These are phyloP conservation scores for Phyllostomus hastatus DNA, from an alignment of 2,113 vertebrate species.

Conservation along the genomic window DNA sequence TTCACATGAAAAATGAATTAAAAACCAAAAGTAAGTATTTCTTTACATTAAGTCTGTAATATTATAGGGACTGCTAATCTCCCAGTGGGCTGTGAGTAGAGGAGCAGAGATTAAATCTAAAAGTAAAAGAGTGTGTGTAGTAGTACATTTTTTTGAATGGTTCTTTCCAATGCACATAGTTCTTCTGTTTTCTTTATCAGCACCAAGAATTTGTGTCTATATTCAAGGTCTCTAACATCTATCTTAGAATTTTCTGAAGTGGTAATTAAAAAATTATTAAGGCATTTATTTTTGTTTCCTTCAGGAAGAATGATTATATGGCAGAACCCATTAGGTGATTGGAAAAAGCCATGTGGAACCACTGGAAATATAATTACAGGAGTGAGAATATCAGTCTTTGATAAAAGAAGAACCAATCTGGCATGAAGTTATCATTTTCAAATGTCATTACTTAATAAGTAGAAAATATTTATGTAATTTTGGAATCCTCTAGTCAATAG, in stretches of 20 bases:
- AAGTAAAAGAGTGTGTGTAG: not conserved
- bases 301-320: not conserved
- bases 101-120: constrained; percentile 16
- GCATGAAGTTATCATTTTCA: not conserved
- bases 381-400: not conserved
- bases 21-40: not conserved
- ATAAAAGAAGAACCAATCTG: not conserved
- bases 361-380: not conserved
- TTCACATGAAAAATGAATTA: not conserved
- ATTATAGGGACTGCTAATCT: not conserved
- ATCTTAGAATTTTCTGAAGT: not conserved
- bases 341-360: not conserved
- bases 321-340: not conserved
- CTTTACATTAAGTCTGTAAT: not conserved
- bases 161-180: not conserved
- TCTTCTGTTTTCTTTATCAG: not conserved
- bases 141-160: not conserved
- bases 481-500: not conserved
- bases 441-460: not conserved
- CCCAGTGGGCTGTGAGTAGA: not conserved
- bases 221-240: not conserved
- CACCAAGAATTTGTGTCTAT: not conserved
- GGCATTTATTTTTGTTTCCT: not conserved
- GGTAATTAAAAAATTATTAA: constrained; percentile 13
- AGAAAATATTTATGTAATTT: not conserved